Evolutionary conservation across 1,140 invertebrate species (phyloP).

Genomic region (Cotesia typhae): DNA sequence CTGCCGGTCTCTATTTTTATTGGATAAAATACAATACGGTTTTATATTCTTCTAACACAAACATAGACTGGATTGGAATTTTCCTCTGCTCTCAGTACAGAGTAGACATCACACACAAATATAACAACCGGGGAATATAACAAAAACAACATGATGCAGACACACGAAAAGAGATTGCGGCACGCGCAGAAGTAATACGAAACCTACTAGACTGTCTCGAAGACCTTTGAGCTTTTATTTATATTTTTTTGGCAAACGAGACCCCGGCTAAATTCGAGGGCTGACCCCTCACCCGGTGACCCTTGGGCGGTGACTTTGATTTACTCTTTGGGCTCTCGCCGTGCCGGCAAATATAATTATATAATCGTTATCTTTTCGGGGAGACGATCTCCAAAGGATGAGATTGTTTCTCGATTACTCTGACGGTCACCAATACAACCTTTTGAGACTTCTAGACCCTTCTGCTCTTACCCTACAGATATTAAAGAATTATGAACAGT

Average conservation of each 20-base stretch:
- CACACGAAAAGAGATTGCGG: not conserved
- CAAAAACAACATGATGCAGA: too few relatives aligned
- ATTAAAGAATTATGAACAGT: not conserved
- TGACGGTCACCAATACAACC: constrained; percentile 6
- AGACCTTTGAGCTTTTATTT: constrained; percentile 14
- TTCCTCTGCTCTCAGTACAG: too few relatives aligned
- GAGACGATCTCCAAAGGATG: not conserved
- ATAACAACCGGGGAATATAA: too few relatives aligned
- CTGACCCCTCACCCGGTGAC: not conserved
- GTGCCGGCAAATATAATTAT: constrained; percentile 43
- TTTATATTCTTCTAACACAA: too few relatives aligned
- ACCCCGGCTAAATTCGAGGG: not conserved
- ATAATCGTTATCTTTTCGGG: constrained; percentile 30
- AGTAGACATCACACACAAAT: too few relatives aligned
- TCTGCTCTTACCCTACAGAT: not conserved
- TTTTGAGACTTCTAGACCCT: constrained; percentile 23
- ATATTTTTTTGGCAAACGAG: too few relatives aligned
- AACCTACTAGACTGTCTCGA: constrained; percentile 22
- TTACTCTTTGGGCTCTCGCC: constrained; percentile 39
- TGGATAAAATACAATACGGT: too few relatives aligned
- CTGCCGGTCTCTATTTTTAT: too few relatives aligned
- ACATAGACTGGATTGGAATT: too few relatives aligned
- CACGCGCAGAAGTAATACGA: constrained; percentile 38
- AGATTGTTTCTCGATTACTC: not conserved
- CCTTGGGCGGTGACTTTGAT: constrained; percentile 32